Evolutionary conservation across 2,797 vertebrate species (phyloP), one percentile per base, ranked within the genome.

Genomic region (Paguma larvata): DNA sequence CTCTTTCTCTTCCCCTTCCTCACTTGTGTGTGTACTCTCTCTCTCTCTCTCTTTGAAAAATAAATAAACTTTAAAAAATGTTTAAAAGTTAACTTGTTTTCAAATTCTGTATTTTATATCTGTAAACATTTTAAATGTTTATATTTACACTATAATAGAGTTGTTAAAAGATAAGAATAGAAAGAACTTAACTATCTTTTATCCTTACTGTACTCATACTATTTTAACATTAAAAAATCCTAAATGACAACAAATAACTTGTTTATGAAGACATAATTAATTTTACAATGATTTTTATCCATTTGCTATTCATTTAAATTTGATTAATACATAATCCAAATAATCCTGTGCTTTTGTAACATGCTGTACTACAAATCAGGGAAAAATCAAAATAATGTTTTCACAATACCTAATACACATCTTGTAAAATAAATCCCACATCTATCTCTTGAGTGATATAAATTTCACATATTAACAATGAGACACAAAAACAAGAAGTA

Each of bases 111-210:
- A 75, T 48, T 59, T 32, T 85, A 21, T 16, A 53, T 38, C 7
- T 75, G n/a, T 72, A 78, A 44, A 32, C 15, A 87, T 88, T 96
- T 85, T 46, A 93, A 94, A 89, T 80, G 6, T 59, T 65, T 41
- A 38, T 77, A 48, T 53, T 51, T 84, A 87, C 0, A 79, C 18
- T 59, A 73, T 79, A 72, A 93, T 78, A 80, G 12, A 46, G 14
- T 84, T 93, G 7, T 23, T 79, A 87, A 93, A 80, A 95, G 38
- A 88, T 67, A 84, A 90, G 86, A 95, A 73, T 63, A 80, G 4
- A 89, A 94, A 73, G 12, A 62, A 91, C 48, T 56, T 83, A 77
- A 88, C 25, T 85, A 48, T 87, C 14, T 77, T 86, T 92, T 38
- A 72, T 65, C 41, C 3, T 65, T 56, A 83, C 59, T 9, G 88